Percentiles rank a stretch among this genome's conserved stretches.
These are phyloP conservation scores for Microdon myrmicae DNA, from an alignment of 2,888 invertebrate genomes.

Conservation along the genomic window DNA sequence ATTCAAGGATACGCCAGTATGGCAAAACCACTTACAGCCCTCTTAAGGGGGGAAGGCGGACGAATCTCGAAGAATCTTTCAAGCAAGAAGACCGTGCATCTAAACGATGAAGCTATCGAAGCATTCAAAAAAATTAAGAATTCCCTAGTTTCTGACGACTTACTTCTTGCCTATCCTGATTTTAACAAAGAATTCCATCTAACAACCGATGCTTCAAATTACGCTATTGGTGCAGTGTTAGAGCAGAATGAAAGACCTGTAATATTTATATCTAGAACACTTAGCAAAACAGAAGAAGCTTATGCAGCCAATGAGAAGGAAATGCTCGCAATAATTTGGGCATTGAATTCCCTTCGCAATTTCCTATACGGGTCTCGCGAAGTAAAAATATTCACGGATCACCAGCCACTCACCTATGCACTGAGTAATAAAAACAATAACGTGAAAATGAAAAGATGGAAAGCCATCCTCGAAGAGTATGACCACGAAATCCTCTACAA, in stretches of 20 bases:
- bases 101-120: slow-evolving; percentile 6
- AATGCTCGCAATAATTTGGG: slow-evolving; percentile 31
- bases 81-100: slow-evolving; percentile 3
- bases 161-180: slow-evolving; percentile 23
- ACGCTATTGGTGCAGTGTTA: slow-evolving; percentile 27
- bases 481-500: slow-evolving; percentile 17
- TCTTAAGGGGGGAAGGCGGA: slow-evolving; percentile 24
- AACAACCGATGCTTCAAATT: slow-evolving; percentile 34
- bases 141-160: slow-evolving; percentile 2
- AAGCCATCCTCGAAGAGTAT: slow-evolving; percentile 33
- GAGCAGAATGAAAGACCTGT: slow-evolving; percentile 13
- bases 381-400: slow-evolving; percentile 24
- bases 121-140: slow-evolving; percentile 17
- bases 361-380: slow-evolving; percentile 29
- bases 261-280: slow-evolving; percentile 1
- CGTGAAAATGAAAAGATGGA: slow-evolving; percentile 22
- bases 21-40: slow-evolving; percentile 25
- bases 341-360: slow-evolving; percentile 20
- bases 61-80: slow-evolving; percentile 16
- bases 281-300: slow-evolving; percentile 31
- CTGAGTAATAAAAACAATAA: slow-evolving; percentile 37
- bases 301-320: slow-evolving; percentile 36
- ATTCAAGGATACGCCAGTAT: slow-evolving; percentile 18
- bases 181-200: slow-evolving; percentile 32
- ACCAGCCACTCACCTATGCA: slow-evolving; percentile 32